Conservation (phyloP, 2,113 vertebrate species). For the Ranitomeya imitator region DNA sequence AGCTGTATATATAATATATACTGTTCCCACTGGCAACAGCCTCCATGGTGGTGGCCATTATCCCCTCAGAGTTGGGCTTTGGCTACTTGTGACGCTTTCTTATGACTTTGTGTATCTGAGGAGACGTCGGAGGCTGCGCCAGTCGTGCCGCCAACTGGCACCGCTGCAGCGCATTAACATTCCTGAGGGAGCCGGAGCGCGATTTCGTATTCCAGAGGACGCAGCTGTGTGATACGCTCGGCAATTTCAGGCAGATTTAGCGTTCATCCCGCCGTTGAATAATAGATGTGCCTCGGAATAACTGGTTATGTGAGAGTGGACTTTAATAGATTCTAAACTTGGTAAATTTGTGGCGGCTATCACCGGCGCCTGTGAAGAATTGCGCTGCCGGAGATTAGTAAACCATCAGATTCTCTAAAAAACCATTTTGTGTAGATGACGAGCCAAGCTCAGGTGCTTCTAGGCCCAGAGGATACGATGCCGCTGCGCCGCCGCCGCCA, state of each 20-base stretch:
- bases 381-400: slow-evolving; percentile 26
- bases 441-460: slow-evolving; percentile 27
- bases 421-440: slow-evolving; percentile 36
- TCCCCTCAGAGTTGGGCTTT: not conserved
- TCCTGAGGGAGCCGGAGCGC: not conserved
- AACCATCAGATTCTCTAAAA: slow-evolving; percentile 28
- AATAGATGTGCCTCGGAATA: slow-evolving; percentile 47
- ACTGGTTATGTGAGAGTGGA: slow-evolving; percentile 32
- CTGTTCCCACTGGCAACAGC: not conserved
- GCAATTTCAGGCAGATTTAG: slow-evolving; percentile 54
- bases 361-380: slow-evolving; percentile 8
- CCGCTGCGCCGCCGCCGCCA: not conserved
- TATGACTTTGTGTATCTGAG: slow-evolving; percentile 9
- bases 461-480: slow-evolving; percentile 10
- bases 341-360: slow-evolving; percentile 45
- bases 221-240: slow-evolving; percentile 40
- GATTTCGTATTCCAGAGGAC: slow-evolving; percentile 40
- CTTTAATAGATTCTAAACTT: slow-evolving; percentile 54
- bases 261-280: slow-evolving; percentile 36
- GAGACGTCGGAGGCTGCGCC: not conserved
- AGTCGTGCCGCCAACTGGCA: not conserved
- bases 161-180: slow-evolving; percentile 6
- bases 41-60: not conserved
- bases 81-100: not conserved
- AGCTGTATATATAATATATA: not conserved